phyloP scores from a whole-genome alignment of 2,113 vertebrate species.

The Carettochelys insculpta region DNA sequence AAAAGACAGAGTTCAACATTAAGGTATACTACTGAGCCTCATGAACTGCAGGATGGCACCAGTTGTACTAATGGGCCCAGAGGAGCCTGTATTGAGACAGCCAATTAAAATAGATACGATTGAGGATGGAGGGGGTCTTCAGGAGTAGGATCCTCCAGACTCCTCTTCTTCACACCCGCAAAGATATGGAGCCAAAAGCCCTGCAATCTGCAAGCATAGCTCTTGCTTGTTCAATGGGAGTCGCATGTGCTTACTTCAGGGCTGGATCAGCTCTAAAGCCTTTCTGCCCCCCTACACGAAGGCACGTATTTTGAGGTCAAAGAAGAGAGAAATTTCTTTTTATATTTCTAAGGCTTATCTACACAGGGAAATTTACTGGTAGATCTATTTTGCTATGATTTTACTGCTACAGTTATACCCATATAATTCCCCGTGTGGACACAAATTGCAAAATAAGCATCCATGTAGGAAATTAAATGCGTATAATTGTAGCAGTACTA shows the following conservation, averaged over 20 bases:
- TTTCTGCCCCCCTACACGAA: neutral
- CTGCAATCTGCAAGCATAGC: neutral
- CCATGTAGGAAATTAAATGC: neutral
- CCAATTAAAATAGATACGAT: neutral
- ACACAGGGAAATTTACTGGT: neutral
- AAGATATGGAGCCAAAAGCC: neutral
- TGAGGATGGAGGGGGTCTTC: neutral
- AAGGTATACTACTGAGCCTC: neutral
- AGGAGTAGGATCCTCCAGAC: neutral
- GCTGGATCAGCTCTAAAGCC: neutral
- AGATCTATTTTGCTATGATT: neutral
- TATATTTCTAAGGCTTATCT: too few species aligned
- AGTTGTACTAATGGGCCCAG: fast-evolving
- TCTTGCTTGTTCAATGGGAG: neutral
- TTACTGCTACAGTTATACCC: neutral
- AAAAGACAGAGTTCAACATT: neutral
- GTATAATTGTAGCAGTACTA: neutral
- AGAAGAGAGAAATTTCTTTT: too few species aligned
- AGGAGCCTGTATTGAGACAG: neutral
- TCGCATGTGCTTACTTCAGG: neutral
- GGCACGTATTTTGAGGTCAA: neutral
- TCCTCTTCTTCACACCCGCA: neutral
- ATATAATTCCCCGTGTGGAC: neutral
- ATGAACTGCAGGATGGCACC: neutral
- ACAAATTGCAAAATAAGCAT: neutral